Evolutionary conservation across 2,113 vertebrate genomes (phyloP).

Genomic region (Pterocles burchelli): DNA sequence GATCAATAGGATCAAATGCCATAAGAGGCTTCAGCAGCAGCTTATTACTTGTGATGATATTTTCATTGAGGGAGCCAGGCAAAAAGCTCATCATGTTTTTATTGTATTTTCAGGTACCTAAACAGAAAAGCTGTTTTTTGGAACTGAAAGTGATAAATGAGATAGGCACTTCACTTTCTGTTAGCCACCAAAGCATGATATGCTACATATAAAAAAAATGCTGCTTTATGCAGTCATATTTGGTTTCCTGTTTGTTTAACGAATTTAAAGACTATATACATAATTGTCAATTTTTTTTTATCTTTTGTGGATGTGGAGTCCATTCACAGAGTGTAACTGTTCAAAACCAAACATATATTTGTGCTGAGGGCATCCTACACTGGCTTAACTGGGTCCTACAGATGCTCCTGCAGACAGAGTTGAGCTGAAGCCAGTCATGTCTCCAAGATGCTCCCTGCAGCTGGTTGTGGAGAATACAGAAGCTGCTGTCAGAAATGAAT

Average conservation of each 20-base stretch:
- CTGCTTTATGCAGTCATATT: not conserved
- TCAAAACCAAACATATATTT: not conserved
- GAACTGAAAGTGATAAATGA: not conserved
- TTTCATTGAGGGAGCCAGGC: not conserved
- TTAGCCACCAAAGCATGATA: not conserved
- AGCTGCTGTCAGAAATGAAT: not conserved
- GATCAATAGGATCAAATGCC: not conserved
- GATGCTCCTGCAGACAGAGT: not conserved
- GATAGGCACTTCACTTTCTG: not conserved
- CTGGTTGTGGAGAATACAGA: not conserved
- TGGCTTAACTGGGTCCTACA: not conserved
- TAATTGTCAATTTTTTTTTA: not conserved
- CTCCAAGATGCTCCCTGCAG: not conserved
- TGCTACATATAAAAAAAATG: not conserved
- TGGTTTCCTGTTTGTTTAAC: not conserved
- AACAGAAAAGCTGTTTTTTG: not conserved
- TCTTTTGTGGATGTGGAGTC: not conserved
- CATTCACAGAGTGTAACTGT: not conserved
- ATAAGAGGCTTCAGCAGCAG: not conserved
- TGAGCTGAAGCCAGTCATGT: not conserved
- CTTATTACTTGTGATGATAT: slow-evolving; percentile 15
- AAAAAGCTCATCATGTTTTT: not conserved
- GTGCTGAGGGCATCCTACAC: not conserved
- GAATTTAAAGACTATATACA: not conserved
- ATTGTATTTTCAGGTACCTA: not conserved